Percentiles rank a stretch among this genome's conserved stretches.
Evolutionary conservation across 2,113 vertebrate genomes (phyloP).

Genomic region (Dromaius novaehollandiae): DNA sequence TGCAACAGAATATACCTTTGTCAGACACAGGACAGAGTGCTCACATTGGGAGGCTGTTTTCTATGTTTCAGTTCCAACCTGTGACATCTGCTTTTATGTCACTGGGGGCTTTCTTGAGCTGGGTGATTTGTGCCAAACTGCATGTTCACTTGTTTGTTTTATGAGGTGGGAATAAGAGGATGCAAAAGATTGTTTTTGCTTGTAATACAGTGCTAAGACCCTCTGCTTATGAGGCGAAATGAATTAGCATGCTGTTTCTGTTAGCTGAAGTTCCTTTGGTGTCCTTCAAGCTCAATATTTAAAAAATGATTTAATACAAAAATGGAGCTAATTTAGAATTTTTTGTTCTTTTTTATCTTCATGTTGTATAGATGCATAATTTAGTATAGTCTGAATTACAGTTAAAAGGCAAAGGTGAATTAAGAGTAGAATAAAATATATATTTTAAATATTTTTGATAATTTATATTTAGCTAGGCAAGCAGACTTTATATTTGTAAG

Average conservation of each 20-base stretch:
- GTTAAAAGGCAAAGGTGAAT: not conserved
- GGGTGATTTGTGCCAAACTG: not conserved
- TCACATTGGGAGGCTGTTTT: not conserved
- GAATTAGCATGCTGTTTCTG: not conserved
- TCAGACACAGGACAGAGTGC: not conserved
- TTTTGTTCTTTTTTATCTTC: not conserved
- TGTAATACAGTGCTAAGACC: not conserved
- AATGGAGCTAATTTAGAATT: not conserved
- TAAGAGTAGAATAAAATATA: not conserved
- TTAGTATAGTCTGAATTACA: not conserved
- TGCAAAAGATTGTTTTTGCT: constrained; percentile 8
- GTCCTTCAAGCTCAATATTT: not conserved
- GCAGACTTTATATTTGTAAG: not conserved
- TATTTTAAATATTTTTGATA: not conserved
- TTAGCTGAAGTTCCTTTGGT: not conserved
- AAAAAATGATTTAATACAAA: not conserved
- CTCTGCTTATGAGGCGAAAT: not conserved
- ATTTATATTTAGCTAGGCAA: not conserved
- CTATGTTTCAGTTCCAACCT: not conserved
- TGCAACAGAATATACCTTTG: not conserved
- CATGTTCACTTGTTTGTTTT: not conserved
- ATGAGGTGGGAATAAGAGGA: not conserved
- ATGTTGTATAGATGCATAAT: not conserved
- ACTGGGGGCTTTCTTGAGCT: not conserved
- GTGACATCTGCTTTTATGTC: not conserved